A percentile compares a stretch with the other conserved stretches of the same genome.
phyloP scores from a whole-genome alignment of 2,113 vertebrate species.

The Poecilia latipinna region DNA sequence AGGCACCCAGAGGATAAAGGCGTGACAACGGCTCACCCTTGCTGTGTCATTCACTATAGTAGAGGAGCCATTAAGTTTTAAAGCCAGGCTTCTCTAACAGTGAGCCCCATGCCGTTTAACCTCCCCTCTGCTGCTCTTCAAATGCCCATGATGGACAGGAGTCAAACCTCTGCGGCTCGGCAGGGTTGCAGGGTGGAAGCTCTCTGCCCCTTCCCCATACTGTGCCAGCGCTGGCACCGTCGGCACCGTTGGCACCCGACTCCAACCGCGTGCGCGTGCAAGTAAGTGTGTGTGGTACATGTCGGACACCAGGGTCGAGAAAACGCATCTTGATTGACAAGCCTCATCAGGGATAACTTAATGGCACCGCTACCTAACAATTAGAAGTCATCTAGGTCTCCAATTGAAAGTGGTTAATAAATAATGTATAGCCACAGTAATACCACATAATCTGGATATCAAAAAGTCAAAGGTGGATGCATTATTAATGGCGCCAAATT shows the following conservation, averaged over 20 bases:
- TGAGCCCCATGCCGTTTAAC: slow-evolving; percentile 56
- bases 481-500: slow-evolving; percentile 88
- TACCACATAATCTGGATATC: slow-evolving; percentile 88
- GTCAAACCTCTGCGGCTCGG: slow-evolving; percentile 52
- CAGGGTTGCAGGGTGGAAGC: slow-evolving; percentile 54
- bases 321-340: slow-evolving; percentile 81
- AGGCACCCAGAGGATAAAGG: slow-evolving; percentile 52
- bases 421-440: slow-evolving; percentile 84
- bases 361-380: slow-evolving; percentile 82
- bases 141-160: slow-evolving; percentile 73
- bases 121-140: slow-evolving; percentile 57
- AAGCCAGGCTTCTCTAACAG: slow-evolving; percentile 63
- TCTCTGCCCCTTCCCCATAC: slow-evolving; percentile 47
- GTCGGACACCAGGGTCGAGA: slow-evolving; percentile 61
- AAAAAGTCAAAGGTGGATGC: slow-evolving; percentile 86
- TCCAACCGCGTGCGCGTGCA: slow-evolving; percentile 32
- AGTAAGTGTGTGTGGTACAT: slow-evolving; percentile 42
- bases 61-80: slow-evolving; percentile 77
- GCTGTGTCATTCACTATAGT: slow-evolving; percentile 71
- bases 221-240: slow-evolving; percentile 65
- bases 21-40: slow-evolving; percentile 71
- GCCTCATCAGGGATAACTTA: slow-evolving; percentile 82
- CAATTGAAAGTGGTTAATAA: slow-evolving; percentile 86
- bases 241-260: slow-evolving; percentile 67
- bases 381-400: slow-evolving; percentile 84